Conservation (phyloP, 92 coral and sea anemone genomes). For the Epizoanthus fatuus region DNA sequence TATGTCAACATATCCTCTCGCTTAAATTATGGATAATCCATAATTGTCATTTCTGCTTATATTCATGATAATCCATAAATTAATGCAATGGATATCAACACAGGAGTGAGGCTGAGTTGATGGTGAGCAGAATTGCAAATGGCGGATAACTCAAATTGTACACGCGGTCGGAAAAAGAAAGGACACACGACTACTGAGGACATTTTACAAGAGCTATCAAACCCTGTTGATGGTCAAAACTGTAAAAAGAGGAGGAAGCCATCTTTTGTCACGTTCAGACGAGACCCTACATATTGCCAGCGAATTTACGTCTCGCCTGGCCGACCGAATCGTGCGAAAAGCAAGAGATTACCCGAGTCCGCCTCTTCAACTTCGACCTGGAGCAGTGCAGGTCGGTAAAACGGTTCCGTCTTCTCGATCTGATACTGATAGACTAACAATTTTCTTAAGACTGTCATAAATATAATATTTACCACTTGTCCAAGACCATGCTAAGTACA, state of each 20-base stretch:
- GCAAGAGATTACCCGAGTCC: background rate
- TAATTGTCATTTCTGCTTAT: background rate
- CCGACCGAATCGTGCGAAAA: constrained; percentile 7
- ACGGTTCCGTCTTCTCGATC: too few species aligned
- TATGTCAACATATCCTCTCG: background rate
- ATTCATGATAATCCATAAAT: background rate
- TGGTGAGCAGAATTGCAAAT: background rate
- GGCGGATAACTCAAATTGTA: background rate
- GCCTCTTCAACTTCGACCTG: background rate
- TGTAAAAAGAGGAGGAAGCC: constrained; percentile 1
- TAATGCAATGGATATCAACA: background rate
- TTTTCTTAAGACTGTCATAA: too few species aligned
- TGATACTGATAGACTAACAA: too few species aligned
- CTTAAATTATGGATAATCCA: background rate
- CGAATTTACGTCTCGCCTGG: background rate
- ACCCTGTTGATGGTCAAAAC: background rate
- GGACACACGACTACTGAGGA: constrained; percentile 1
- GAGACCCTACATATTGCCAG: background rate
- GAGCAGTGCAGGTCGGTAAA: background rate
- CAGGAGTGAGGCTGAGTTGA: background rate
- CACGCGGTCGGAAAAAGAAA: background rate
- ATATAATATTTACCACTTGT: too few species aligned
- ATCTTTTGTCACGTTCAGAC: constrained; percentile 8
- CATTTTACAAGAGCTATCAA: background rate
- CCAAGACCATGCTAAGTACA: too few species aligned